These are phyloP conservation scores for Theonella swinhoei DNA, from an alignment of 37 sponge, comb jelly and placozoan genomes.

Conservation along the genomic window DNA sequence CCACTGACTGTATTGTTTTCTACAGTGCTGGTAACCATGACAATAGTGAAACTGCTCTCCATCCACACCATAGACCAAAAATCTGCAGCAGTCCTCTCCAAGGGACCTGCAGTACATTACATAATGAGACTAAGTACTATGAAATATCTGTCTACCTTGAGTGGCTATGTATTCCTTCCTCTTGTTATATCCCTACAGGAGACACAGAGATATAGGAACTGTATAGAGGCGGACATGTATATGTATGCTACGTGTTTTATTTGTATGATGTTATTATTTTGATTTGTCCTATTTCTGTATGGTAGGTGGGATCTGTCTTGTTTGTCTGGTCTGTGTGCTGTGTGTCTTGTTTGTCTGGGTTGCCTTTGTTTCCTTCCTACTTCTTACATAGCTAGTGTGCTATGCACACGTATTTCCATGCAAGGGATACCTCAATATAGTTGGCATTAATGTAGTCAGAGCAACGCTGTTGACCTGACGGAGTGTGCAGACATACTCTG, in stretches of 20 bases:
- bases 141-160: conserved; percentile 35
- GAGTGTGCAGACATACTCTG: conserved; percentile 61
- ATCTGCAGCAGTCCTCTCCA: conserved; percentile 69
- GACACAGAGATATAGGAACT: not conserved
- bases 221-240: not conserved
- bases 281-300: not conserved
- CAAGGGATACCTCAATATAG: conserved; percentile 83
- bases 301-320: not conserved
- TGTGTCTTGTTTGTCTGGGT: too few species aligned
- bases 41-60: conserved; percentile 42
- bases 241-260: too few species aligned
- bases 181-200: conserved; percentile 60
- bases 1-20: conserved; percentile 46
- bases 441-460: conserved; percentile 96
- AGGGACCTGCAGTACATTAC: conserved; percentile 41
- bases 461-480: conserved; percentile 28
- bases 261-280: not conserved
- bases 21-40: conserved; percentile 66
- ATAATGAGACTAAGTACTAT: not conserved
- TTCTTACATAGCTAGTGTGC: too few species aligned
- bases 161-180: conserved; percentile 83
- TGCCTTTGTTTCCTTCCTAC: too few species aligned
- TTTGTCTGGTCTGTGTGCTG: too few species aligned
- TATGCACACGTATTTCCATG: too few species aligned
- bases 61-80: conserved; percentile 94